A percentile compares a stretch with the other conserved stretches of the same genome.
These are phyloP conservation scores for Ashinkailepas kermadecensis DNA, from an alignment of 2,888 invertebrate genomes.

Conservation along the genomic window DNA sequence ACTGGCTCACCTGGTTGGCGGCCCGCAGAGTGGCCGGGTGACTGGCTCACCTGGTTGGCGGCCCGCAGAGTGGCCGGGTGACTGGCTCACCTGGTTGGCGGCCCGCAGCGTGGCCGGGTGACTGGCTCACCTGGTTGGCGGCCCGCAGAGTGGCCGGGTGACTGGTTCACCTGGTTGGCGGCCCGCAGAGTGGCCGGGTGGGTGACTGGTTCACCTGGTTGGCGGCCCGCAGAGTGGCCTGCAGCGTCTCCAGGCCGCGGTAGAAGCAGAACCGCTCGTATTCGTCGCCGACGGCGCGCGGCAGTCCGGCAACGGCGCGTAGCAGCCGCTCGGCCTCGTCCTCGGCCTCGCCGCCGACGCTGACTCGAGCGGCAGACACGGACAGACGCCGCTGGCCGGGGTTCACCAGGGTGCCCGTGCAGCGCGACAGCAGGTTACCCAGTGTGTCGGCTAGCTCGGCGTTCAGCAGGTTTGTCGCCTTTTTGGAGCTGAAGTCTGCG, in stretches of 20 bases:
- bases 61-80: too few species aligned
- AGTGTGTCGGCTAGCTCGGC: conserved; percentile 83
- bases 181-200: too few species aligned
- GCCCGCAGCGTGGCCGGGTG: too few species aligned
- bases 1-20: too few species aligned
- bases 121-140: too few species aligned
- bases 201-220: conserved; percentile 51
- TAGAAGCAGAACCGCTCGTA: conserved; percentile 73
- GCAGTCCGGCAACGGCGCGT: conserved; percentile 23
- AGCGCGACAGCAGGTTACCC: conserved; percentile 80
- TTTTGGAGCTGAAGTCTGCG: conserved; percentile 73
- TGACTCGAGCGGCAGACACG: conserved; percentile 35
- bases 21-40: too few species aligned
- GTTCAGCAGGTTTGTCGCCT: conserved; percentile 68
- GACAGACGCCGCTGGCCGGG: conserved; percentile 64
- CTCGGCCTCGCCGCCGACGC: background rate
- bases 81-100: too few species aligned
- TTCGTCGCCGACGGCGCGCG: conserved; percentile 50
- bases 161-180: too few species aligned
- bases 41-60: too few species aligned
- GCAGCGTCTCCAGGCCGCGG: conserved; percentile 67
- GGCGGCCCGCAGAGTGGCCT: conserved; percentile 63
- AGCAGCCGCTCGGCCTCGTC: conserved; percentile 24
- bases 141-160: too few species aligned
- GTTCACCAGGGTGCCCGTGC: conserved; percentile 68